Conservation (phyloP, 2,113 vertebrate species). For the Phalacrocorax aristotelis region DNA sequence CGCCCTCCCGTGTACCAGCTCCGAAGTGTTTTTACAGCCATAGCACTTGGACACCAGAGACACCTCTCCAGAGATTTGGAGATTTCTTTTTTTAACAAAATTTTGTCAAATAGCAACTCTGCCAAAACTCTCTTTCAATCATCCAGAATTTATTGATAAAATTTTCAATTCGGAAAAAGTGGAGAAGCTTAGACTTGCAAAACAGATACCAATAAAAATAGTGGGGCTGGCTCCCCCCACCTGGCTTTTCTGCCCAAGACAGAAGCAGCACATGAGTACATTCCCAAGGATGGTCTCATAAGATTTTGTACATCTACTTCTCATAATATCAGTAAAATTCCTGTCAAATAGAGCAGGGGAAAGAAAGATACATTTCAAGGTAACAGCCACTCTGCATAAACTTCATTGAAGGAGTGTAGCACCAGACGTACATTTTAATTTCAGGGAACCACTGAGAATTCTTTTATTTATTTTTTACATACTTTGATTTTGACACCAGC, state of each 20-base stretch:
- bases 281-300: not conserved
- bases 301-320: not conserved
- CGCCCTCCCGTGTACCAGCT: constrained; percentile 45
- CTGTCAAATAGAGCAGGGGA: not conserved
- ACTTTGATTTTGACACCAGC: not conserved
- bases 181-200: not conserved
- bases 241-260: not conserved
- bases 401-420: not conserved
- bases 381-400: not conserved
- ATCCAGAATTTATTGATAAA: not conserved
- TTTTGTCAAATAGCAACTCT: not conserved
- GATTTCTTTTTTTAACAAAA: not conserved
- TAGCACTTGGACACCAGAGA: not conserved
- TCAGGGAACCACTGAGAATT: not conserved
- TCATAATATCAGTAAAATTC: not conserved
- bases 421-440: not conserved
- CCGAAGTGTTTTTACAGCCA: not conserved
- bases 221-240: not conserved
- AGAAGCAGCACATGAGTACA: not conserved
- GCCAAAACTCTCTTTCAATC: not conserved
- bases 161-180: not conserved
- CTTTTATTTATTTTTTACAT: not conserved
- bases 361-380: not conserved
- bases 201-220: not conserved
- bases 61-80: rapidly evolving